Conservation (phyloP, 1,140 invertebrate genomes). For the Drosophila bifasciata region DNA sequence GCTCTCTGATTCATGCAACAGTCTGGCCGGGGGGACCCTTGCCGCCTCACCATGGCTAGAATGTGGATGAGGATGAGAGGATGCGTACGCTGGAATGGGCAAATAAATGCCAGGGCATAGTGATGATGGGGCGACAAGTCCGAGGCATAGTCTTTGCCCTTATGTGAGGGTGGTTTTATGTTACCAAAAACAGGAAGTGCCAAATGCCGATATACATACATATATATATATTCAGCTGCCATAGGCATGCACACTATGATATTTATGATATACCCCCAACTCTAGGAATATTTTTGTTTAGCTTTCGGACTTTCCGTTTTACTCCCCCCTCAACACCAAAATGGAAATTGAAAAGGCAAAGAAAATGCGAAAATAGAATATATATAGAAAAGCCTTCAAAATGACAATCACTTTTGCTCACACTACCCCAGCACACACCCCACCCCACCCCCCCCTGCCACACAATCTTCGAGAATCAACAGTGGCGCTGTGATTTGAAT, state of each 20-base stretch:
- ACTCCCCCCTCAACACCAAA: conserved; percentile 17
- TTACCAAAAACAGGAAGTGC: conserved; percentile 73
- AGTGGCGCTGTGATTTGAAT: conserved; percentile 28
- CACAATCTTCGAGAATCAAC: conserved; percentile 36
- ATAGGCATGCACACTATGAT: conserved; percentile 62
- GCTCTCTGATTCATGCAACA: conserved; percentile 82
- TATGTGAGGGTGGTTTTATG: conserved; percentile 61
- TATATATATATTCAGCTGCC: conserved; percentile 42
- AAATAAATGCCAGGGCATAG: conserved; percentile 61
- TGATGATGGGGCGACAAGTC: conserved; percentile 62
- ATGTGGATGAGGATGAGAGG: conserved; percentile 28
- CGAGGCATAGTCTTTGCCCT: conserved; percentile 33
- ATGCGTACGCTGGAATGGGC: conserved; percentile 20
- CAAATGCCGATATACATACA: conserved; percentile 72
- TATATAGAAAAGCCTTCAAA: conserved; percentile 82
- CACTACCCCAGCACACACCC: conserved; percentile 26
- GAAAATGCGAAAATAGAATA: conserved; percentile 81
- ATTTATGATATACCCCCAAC: too few species aligned
- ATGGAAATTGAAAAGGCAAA: conserved; percentile 64
- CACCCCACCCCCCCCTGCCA: conserved; percentile 12
- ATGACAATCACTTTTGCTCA: conserved; percentile 77
- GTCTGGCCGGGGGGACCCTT: conserved; percentile 35
- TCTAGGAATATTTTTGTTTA: conserved; percentile 66
- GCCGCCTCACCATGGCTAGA: neutral
- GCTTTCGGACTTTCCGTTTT: conserved; percentile 66